Evolutionary conservation across 2,113 vertebrate genomes (phyloP), one percentile per base, ranked within the genome.

Genomic region (Arizona elegans): DNA sequence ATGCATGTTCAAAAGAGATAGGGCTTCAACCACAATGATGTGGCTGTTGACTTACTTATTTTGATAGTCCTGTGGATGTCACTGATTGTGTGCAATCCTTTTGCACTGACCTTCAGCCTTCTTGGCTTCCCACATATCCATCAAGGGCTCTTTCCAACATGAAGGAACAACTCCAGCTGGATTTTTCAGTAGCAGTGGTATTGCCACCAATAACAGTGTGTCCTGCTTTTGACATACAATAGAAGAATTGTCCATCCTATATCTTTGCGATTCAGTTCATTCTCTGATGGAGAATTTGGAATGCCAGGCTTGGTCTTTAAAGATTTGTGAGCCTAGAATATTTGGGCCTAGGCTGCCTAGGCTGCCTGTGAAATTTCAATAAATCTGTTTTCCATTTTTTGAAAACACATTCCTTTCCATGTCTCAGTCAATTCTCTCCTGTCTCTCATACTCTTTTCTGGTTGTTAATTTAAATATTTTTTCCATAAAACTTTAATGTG

Each of bases 391-490:
- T 15, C 8, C 38, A 33, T 58, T 65, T 62, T 87, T 62, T 59
- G n/a, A 87, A 87, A 87, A 87, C n/a, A 62, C 52, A 88, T 59
- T 55, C 85, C 58, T 52, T 62, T 24, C 47, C 56, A 26, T 65
- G 56, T 87, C 91, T 92, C 91, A 53, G 47, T 92, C 86, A 87
- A 87, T 24, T 92, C 55, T 56, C 12, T 87, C 50, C 47, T 86
- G 81, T 43, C 86, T 92, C 85, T 92, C 85, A 6, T 65, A 87
- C 56, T 92, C 56, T 87, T 87, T 92, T 92, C 91, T 92, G 56
- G 55, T 92, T 87, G 85, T 92, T 92, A 92, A 92, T 92, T 92
- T 92, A 92, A 92, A 92, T 92, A 92, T 92, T 86, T 92, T 91
- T 91, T 65, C 85, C 75, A 92, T 92, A 92, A 92, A 92, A 87